Evolutionary conservation across 2,888 invertebrate genomes (phyloP).

Genomic region (Aelia acuminata): DNA sequence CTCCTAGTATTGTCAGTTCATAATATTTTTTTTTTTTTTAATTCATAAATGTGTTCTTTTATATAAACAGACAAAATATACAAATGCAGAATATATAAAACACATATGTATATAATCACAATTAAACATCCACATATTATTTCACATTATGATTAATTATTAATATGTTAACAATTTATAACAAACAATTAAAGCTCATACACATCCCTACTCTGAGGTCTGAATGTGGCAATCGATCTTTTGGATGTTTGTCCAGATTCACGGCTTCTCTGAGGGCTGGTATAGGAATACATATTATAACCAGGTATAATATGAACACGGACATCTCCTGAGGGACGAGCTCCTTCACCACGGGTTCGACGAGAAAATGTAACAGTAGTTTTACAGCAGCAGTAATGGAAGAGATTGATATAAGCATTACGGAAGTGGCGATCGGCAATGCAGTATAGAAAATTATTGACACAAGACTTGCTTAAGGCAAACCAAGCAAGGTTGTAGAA

Average conservation of each 20-base stretch:
- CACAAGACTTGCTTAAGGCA: conserved; percentile 78
- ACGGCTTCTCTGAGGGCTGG: conserved; percentile 73
- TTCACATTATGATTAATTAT: background rate
- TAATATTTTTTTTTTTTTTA: background rate
- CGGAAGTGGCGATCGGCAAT: conserved; percentile 79
- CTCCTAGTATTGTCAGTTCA: background rate
- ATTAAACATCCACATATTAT: background rate
- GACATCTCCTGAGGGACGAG: conserved; percentile 75
- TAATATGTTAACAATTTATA: background rate
- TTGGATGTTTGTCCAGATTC: conserved; percentile 64
- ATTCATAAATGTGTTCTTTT: background rate
- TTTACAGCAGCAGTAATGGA: conserved; percentile 86
- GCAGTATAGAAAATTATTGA: conserved; percentile 78
- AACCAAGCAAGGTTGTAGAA: conserved; percentile 80
- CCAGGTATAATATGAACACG: conserved; percentile 83
- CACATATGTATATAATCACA: background rate
- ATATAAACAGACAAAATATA: background rate
- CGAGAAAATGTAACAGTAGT: conserved; percentile 79
- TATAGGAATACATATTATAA: conserved; percentile 78
- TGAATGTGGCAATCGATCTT: conserved; percentile 67
- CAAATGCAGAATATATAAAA: background rate
- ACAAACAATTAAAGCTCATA: conserved; percentile 62
- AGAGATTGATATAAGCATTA: conserved; percentile 80
- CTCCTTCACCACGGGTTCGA: conserved; percentile 73
- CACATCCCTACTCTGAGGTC: conserved; percentile 67